Evolutionary conservation across 2,888 invertebrate species (phyloP), one percentile per base, ranked within the genome.

Genomic region (Pyrrhosoma nymphula): DNA sequence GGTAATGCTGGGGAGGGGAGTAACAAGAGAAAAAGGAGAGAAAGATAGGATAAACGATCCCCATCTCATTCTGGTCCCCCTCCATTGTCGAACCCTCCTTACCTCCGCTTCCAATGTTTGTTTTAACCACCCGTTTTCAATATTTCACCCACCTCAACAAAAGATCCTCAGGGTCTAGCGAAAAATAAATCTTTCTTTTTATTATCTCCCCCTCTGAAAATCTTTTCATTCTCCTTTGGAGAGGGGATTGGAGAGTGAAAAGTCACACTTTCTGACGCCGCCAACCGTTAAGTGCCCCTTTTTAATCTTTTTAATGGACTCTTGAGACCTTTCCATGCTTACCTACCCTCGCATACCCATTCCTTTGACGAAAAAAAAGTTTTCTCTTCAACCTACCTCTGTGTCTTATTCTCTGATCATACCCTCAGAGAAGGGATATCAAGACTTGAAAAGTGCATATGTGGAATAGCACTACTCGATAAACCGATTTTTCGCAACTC

Each of bases 241-340:
- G 12, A 20, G 60, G 60, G 16, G 60, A 12, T 14, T 60, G 60
- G 60, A 14, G 10, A 14, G 47, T 60, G 60, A 69, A 26, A 10
- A 69, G 23, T n/a, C 69, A 3, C 69, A 26, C 69, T 69, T 69
- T 69, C 69, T 69, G 69, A n/a, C 26, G 26, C 69, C 69, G 23
- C 69, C 69, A 69, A 69, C 26, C 69, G 69, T 69, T 69, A 69
- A 69, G 26, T 69, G 69, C 69, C 69, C 23, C 69, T 69, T 69
- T 47, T 69, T 69, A 69, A 69, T 69, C 69, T 69, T 26, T n/a
- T 69, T 69, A 69, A 69, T 69, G 69, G 69, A 69, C 69, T 69
- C 69, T 20, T 23, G 69, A n/a, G 69, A 69, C 69, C 26, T 69
- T 69, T 69, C 69, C n/a, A 69, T 69, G 18, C 69, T 26, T 26